These are phyloP conservation scores for Pangasius krempfi DNA, from an alignment of 2,797 vertebrate species.

Conservation along the genomic window DNA sequence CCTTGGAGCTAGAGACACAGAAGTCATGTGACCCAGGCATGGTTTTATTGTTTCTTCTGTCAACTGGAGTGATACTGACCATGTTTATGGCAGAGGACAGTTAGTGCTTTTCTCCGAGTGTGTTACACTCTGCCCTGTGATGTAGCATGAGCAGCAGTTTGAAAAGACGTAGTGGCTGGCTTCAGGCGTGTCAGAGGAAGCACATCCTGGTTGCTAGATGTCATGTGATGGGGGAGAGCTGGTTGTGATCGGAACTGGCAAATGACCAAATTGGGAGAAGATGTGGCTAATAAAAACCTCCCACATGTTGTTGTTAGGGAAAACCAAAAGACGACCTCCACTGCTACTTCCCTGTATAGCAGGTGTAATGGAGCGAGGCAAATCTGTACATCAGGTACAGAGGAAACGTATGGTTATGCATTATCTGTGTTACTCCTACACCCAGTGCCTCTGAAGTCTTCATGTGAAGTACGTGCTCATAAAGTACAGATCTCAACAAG, in stretches of 20 bases:
- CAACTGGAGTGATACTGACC: neutral
- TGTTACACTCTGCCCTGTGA: neutral
- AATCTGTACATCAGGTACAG: neutral
- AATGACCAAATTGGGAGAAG: neutral
- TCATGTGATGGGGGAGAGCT: too few species aligned
- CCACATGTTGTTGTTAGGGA: neutral
- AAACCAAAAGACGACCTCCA: neutral
- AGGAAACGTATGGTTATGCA: neutral
- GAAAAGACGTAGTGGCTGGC: neutral
- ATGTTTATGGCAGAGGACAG: neutral
- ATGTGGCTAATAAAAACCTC: neutral
- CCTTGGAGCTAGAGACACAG: conserved; percentile 12
- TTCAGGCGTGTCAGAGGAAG: neutral
- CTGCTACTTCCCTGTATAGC: neutral
- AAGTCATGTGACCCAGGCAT: neutral
- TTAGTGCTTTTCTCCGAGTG: neutral
- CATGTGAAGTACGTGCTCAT: neutral
- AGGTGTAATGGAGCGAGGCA: neutral
- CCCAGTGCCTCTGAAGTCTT: neutral
- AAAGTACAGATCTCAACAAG: neutral
- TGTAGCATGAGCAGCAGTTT: neutral
- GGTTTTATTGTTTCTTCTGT: neutral
- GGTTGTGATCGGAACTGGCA: neutral
- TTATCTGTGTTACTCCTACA: conserved; percentile 1
- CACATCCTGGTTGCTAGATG: neutral